These are phyloP conservation scores for Boulengeromyrus knoepffleri DNA, from an alignment of 2,113 vertebrate genomes.

Conservation along the genomic window DNA sequence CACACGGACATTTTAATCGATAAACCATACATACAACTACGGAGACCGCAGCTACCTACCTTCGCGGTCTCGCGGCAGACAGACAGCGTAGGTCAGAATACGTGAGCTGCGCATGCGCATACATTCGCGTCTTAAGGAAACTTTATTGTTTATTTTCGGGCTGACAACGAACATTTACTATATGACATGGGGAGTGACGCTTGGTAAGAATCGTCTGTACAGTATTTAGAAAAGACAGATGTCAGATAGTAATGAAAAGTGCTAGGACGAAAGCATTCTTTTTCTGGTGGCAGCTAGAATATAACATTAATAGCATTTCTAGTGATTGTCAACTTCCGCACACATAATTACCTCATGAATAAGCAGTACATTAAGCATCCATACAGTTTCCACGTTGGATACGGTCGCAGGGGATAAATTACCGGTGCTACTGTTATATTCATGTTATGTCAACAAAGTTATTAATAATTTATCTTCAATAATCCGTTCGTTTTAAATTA, in stretches of 20 bases:
- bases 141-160: conserved; percentile 19
- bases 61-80: neutral
- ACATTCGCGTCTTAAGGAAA: neutral
- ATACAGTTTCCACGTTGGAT: neutral
- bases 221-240: neutral
- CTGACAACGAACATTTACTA: neutral
- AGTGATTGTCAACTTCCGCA: neutral
- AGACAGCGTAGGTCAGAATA: neutral
- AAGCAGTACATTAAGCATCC: neutral
- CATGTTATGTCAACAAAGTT: neutral
- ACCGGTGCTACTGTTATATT: neutral
- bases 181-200: neutral
- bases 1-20: neutral
- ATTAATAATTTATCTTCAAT: neutral
- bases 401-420: neutral
- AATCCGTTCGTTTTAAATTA: neutral
- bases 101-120: conserved; percentile 12
- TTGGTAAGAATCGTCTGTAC: neutral
- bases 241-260: neutral
- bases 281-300: neutral
- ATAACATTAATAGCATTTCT: neutral
- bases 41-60: neutral
- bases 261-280: neutral
- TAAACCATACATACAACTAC: neutral
- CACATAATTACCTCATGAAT: neutral